phyloP scores from a whole-genome alignment of 2,888 invertebrate species.

The Adelognathus sp. region DNA sequence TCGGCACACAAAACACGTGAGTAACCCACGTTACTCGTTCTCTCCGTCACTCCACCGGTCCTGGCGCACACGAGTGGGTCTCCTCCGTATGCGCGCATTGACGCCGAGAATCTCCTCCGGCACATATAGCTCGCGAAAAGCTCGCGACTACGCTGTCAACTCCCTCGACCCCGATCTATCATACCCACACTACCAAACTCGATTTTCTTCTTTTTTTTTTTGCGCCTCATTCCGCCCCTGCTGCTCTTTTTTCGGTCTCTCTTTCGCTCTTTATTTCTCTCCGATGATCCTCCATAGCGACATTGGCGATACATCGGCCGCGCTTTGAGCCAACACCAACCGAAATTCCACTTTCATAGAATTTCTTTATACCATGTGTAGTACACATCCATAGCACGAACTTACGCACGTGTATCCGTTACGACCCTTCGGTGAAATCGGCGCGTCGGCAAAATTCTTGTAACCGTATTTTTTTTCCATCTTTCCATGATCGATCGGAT shows the following conservation, averaged over 20 bases:
- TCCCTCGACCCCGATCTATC: conserved; percentile 78
- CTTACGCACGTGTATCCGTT: not conserved
- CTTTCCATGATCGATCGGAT: conserved; percentile 49
- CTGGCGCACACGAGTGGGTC: conserved; percentile 25
- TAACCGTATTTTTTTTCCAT: conserved; percentile 15
- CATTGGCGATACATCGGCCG: conserved; percentile 64
- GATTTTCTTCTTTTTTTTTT: conserved; percentile 73
- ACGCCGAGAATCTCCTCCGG: not conserved
- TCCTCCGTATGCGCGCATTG: conserved; percentile 18
- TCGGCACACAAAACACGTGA: not conserved
- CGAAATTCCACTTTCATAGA: conserved; percentile 55
- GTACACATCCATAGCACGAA: not conserved
- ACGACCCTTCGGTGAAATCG: conserved; percentile 3
- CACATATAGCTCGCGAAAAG: conserved; percentile 43
- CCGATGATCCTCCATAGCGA: conserved; percentile 72
- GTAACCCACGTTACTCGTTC: conserved; percentile 13
- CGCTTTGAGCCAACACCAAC: conserved; percentile 24
- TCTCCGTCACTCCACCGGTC: not conserved
- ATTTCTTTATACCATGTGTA: conserved; percentile 35
- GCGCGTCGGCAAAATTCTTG: conserved; percentile 12
- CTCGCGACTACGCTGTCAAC: conserved; percentile 71
- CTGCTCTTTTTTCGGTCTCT: conserved; percentile 64
- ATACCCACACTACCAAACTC: conserved; percentile 73
- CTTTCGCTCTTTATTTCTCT: conserved; percentile 67
- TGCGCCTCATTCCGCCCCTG: conserved; percentile 65